Evolutionary conservation across 1,140 invertebrate species (phyloP).

Genomic region (Parapsyche elsis): DNA sequence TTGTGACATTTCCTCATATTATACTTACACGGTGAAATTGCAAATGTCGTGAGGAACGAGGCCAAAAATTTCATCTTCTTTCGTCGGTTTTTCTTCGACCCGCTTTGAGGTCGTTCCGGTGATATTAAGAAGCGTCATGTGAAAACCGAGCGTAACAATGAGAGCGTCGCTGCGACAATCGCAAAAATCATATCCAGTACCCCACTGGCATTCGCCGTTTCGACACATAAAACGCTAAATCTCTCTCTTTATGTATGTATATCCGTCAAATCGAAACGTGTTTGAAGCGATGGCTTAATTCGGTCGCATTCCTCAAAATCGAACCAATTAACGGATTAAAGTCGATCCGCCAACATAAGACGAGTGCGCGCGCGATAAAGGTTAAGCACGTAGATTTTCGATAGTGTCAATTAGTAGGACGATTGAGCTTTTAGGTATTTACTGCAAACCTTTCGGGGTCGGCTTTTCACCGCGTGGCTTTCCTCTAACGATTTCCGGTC

Average conservation of each 20-base stretch:
- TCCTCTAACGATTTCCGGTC: background rate
- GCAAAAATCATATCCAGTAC: constrained; percentile 16
- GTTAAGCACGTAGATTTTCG: background rate
- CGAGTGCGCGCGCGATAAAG: too few relatives aligned
- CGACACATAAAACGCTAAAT: background rate
- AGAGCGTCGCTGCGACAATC: constrained; percentile 2
- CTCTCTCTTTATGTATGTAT: too few relatives aligned
- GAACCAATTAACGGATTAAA: constrained; percentile 11
- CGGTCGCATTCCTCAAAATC: background rate
- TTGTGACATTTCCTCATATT: background rate
- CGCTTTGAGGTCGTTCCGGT: background rate
- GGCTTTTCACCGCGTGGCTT: background rate
- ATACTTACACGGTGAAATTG: background rate
- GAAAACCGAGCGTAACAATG: constrained; percentile 16
- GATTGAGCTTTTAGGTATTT: too few relatives aligned
- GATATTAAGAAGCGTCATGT: background rate
- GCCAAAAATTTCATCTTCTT: constrained; percentile 12
- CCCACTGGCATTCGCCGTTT: constrained; percentile 14
- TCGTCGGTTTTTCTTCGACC: background rate
- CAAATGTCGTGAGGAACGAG: background rate
- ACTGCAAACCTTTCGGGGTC: too few relatives aligned
- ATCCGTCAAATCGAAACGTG: too few relatives aligned
- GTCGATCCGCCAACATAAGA: background rate
- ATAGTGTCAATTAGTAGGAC: background rate
- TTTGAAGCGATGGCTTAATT: too few relatives aligned